Evolutionary conservation across 2,888 invertebrate genomes (phyloP).

Genomic region (Acronicta aceris): DNA sequence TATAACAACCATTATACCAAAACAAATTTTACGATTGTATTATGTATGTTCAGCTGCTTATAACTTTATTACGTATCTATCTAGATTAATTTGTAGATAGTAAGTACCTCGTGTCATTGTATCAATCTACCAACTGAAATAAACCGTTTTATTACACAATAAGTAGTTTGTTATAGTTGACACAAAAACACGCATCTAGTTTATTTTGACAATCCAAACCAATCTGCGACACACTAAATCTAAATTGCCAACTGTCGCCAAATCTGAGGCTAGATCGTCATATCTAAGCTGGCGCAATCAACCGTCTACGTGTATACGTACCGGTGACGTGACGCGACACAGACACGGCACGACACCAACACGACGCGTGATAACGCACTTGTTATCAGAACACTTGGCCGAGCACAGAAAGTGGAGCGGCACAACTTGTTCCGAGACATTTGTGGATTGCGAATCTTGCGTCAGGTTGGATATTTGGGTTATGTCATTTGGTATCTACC

Average conservation of each 20-base stretch:
- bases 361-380: slow-evolving; percentile 43
- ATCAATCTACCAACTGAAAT: neutral
- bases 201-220: slow-evolving; percentile 16
- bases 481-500: slow-evolving; percentile 15
- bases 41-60: neutral
- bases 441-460: slow-evolving; percentile 47
- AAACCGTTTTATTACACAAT: too few relatives aligned
- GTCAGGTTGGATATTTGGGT: slow-evolving; percentile 37
- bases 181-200: slow-evolving; percentile 6
- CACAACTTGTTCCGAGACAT: slow-evolving; percentile 33
- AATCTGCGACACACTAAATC: slow-evolving; percentile 9
- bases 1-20: neutral
- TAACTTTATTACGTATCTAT: neutral
- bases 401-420: slow-evolving; percentile 41
- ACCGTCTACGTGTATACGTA: neutral
- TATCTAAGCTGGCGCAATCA: slow-evolving; percentile 17
- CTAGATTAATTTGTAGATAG: neutral
- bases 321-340: slow-evolving; percentile 11
- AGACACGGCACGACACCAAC: slow-evolving; percentile 4
- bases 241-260: slow-evolving; percentile 23
- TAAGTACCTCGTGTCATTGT: neutral
- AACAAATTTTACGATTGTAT: neutral
- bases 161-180: too few relatives aligned
- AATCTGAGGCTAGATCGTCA: slow-evolving; percentile 22
- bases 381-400: slow-evolving; percentile 46